Evolutionary conservation across 1,140 invertebrate genomes (phyloP).

Genomic region (Drosophila littoralis): DNA sequence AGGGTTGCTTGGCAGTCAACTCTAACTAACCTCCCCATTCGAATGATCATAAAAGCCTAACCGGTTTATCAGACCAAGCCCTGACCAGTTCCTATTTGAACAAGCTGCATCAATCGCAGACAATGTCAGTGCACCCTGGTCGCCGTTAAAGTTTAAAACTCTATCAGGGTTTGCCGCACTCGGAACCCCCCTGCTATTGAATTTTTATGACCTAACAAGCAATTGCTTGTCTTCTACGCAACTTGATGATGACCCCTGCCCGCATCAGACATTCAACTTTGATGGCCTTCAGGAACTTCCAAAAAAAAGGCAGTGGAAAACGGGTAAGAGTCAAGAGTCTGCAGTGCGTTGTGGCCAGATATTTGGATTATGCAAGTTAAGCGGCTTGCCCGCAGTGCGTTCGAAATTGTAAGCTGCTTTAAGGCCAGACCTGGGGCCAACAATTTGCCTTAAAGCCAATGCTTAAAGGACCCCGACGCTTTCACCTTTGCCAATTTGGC

Average conservation of each 20-base stretch:
- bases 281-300: slow-evolving; percentile 12
- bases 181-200: slow-evolving; percentile 45
- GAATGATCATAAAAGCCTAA: slow-evolving; percentile 24
- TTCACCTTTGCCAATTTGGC: slow-evolving; percentile 46
- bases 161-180: slow-evolving; percentile 30
- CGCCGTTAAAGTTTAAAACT: slow-evolving; percentile 33
- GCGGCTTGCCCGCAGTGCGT: slow-evolving; percentile 68
- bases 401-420: slow-evolving; percentile 74
- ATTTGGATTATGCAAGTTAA: slow-evolving; percentile 82
- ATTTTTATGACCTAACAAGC: slow-evolving; percentile 71
- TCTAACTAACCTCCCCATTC: neutral
- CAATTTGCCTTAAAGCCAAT: slow-evolving; percentile 52
- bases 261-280: slow-evolving; percentile 51
- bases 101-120: slow-evolving; percentile 33
- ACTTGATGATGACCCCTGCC: slow-evolving; percentile 43
- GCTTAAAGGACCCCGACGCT: slow-evolving; percentile 21
- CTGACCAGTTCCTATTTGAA: slow-evolving; percentile 18
- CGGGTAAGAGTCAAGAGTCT: slow-evolving; percentile 66
- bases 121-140: slow-evolving; percentile 31
- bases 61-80: neutral
- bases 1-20: neutral
- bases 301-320: slow-evolving; percentile 33
- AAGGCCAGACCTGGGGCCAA: slow-evolving; percentile 27
- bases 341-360: slow-evolving; percentile 64
- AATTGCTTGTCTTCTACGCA: slow-evolving; percentile 20